Base-by-base conservation (phyloP, 35 echinoderm and acorn worm species). In the Chiridota heheva region DNA sequence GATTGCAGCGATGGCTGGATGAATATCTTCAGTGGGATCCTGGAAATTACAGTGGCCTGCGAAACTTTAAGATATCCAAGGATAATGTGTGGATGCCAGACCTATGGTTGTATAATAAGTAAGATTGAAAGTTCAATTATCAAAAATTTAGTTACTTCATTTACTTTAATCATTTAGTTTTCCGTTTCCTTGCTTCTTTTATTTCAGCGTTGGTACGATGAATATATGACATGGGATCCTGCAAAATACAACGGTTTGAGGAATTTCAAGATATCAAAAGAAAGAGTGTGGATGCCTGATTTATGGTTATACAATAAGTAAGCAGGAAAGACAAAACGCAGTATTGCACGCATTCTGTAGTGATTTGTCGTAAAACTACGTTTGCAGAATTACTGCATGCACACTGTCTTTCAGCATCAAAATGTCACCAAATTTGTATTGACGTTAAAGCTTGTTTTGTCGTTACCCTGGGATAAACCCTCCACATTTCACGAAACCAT, bases 251-350 rank as follows among this genome's bases (percentile, higher is more conserved):
- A 86, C 45, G 81, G 72, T 2, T 41, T 92, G 1, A 82, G 33
- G 18, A 92, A 92, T 51, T 92, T 92, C 68, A 92, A 94, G 28
- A 84, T 78, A 13, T 79, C 85, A 10, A 88, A 82, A 16, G 65
- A 76, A 45, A 65, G 80, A 33, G 63, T 98, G 48, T 98, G 95
- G 95, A 98, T 98, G 95, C 95, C 95, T 43, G 95, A 98, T 44
- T 40, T 98, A 4, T 98, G 95, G 95, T 76, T 98, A 28, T 98
- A 98, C 53, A 91, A 98, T 57, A 98, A 98, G 95, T 98, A 86
- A 85, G 84, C 15, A 61, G 30, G 28, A 17, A 39, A 22, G 31
- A 31, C 1, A 3, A 20, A 40, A 7, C 4, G 28, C 36, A 27
- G 7, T 71, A 18, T 5, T 40, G 8, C 12, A 40, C 12, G 5